Percentiles rank a stretch among this genome's conserved stretches.
phyloP scores from a whole-genome alignment of 2,113 vertebrate genomes.

The Maccullochella peelii region DNA sequence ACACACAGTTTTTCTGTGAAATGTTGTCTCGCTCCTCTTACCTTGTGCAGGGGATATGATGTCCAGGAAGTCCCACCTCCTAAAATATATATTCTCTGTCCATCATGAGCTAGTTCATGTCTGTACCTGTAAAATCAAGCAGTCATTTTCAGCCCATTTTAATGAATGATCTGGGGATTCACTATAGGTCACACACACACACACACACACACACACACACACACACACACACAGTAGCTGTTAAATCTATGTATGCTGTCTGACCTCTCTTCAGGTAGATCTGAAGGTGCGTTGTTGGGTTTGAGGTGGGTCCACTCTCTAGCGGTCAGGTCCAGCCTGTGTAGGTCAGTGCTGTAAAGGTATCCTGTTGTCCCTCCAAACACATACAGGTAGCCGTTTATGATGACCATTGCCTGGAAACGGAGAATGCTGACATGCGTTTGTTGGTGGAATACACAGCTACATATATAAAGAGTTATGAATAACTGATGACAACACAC shows the following conservation, averaged over 20 bases:
- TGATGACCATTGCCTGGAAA: constrained; percentile 95
- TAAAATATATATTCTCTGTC: constrained; percentile 94
- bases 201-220: neutral
- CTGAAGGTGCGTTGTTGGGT: constrained; percentile 92
- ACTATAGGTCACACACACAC: constrained; percentile 19
- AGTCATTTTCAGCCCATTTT: neutral
- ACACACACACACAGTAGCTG: neutral
- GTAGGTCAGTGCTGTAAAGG: constrained; percentile 96
- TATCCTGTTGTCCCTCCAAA: constrained; percentile 99
- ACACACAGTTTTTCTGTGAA: neutral
- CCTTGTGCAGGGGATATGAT: constrained; percentile 96
- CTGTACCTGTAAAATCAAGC: constrained; percentile 86
- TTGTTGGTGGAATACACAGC: neutral
- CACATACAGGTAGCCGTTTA: constrained; percentile 96
- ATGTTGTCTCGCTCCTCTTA: constrained; percentile 50
- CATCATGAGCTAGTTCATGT: constrained; percentile 95
- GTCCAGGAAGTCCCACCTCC: constrained; percentile 99
- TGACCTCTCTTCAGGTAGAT: constrained; percentile 95
- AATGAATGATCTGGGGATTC: neutral
- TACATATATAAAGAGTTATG: no score
- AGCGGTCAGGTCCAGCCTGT: constrained; percentile 94
- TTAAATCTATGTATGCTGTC: neutral
- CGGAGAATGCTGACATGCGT: neutral
- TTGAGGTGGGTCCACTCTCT: constrained; percentile 96
- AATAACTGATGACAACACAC: neutral